Base-by-base conservation (phyloP, 1,140 invertebrate species). In the Drosophila pruinosa region DNA sequence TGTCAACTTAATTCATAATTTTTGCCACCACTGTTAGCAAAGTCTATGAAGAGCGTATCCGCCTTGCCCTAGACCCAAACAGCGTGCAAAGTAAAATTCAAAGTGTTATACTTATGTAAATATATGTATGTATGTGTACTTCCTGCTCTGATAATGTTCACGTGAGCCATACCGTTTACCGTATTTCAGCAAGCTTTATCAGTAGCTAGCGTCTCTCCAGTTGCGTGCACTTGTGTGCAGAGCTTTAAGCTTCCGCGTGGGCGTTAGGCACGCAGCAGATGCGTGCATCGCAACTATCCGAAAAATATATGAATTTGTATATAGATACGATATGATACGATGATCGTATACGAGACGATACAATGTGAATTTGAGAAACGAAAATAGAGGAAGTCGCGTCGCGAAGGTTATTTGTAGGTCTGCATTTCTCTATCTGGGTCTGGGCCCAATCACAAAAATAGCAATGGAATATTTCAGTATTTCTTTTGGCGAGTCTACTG, bases 371-470 rank as follows among this genome's bases (percentile, higher is more conserved):
- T 39, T 39, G 21, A 4, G 3, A 48, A 28, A 28, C 45, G 45
- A 48, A 28, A 48, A 48, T 48, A 48, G 45, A 28, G 24, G 22
- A 48, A 48, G 28, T 26, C 48, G 10, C 43, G n/a, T 24, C 31
- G 63, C 59, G 63, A 85, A 85, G 80, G 80, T 85, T 75, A 72
- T 86, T 85, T 85, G 80, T 86, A 85, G 80, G 80, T 85, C 75
- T 75, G 67, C 59, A 50, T 26, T 10, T 69, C 65, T 61, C 17
- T 24, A 31, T 61, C 45, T 68, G 38, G 63, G 22, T 69, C 22
- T 54, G 24, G 31, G 34, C 48, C 38, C 81, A 26, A 21, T 19
- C 7, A 36, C 73, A 83, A 47, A 86, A 75, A 75, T 85, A 83
- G 81, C 58, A 10, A 15, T 70, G 78, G 70, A 53, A 70, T 63